phyloP scores from a whole-genome alignment of 1,140 invertebrate genomes.

The Reticulitermes speratus region DNA sequence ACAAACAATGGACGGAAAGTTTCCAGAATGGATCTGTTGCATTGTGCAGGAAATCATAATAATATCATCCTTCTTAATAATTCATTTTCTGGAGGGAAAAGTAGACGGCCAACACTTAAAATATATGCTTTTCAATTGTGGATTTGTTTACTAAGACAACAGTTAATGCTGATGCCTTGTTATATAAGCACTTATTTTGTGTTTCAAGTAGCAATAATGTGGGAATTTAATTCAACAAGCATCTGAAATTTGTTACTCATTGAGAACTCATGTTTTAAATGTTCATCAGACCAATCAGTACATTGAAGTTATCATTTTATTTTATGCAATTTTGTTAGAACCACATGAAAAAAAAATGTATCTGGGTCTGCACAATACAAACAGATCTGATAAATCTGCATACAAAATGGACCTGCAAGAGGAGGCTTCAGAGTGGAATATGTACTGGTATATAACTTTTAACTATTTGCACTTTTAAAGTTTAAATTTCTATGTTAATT shows the following conservation, averaged over 20 bases:
- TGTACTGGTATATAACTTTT: not conserved
- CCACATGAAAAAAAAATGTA: not conserved
- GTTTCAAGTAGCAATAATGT: too few relatives aligned
- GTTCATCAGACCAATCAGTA: too few relatives aligned
- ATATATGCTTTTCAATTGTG: not conserved
- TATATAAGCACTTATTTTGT: too few relatives aligned
- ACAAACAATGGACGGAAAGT: conserved; percentile 48
- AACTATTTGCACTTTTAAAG: not conserved
- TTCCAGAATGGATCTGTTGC: conserved; percentile 42
- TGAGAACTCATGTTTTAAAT: not conserved
- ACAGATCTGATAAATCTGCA: conserved; percentile 27
- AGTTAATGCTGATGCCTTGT: too few relatives aligned
- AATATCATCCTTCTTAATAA: not conserved
- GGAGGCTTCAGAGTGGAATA: too few relatives aligned
- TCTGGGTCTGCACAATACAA: conserved; percentile 23
- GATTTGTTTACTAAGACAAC: not conserved
- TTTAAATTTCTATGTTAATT: not conserved
- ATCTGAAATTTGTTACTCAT: not conserved
- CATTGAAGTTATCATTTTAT: too few relatives aligned
- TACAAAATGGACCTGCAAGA: conserved; percentile 22
- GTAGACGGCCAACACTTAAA: conserved; percentile 21
- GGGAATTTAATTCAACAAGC: not conserved
- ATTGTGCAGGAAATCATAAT: conserved; percentile 26
- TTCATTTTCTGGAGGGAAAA: conserved; percentile 22
- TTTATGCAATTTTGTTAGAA: not conserved